phyloP scores from a whole-genome alignment of 2,888 invertebrate genomes.

The Hoplodrina ambigua region DNA sequence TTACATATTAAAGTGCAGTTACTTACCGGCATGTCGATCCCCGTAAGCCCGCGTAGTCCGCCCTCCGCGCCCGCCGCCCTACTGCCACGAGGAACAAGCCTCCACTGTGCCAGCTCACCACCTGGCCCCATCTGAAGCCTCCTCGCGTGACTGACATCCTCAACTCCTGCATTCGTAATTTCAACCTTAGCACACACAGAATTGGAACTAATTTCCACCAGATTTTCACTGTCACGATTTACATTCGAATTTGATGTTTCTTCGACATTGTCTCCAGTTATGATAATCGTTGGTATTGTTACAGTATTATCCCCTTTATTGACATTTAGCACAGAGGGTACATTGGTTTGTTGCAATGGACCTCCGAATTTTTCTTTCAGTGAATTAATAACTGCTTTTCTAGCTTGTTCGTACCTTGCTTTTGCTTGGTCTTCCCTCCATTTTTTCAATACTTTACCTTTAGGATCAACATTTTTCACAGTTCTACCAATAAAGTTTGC shows the following conservation, averaged over 20 bases:
- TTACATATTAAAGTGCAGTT: conserved; percentile 40
- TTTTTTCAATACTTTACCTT: conserved; percentile 81
- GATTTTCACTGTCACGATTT: conserved; percentile 69
- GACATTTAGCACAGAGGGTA: conserved; percentile 65
- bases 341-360: conserved; percentile 67
- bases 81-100: conserved; percentile 81
- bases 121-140: conserved; percentile 86
- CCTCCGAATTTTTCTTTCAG: conserved; percentile 83
- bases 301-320: conserved; percentile 75
- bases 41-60: conserved; percentile 79
- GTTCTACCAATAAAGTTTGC: conserved; percentile 62
- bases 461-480: conserved; percentile 70
- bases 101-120: conserved; percentile 87
- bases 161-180: conserved; percentile 67
- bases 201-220: conserved; percentile 68
- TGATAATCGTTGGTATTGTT: conserved; percentile 76
- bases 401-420: conserved; percentile 81
- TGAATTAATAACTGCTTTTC: conserved; percentile 84
- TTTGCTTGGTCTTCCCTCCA: conserved; percentile 82
- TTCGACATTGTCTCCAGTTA: conserved; percentile 84
- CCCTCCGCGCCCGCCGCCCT: conserved; percentile 84
- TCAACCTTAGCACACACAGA: conserved; percentile 71
- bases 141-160: conserved; percentile 86
- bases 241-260: conserved; percentile 87
- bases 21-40: conserved; percentile 86